These are phyloP conservation scores for Leucophora obtusa DNA, from an alignment of 2,888 invertebrate genomes.

Conservation along the genomic window DNA sequence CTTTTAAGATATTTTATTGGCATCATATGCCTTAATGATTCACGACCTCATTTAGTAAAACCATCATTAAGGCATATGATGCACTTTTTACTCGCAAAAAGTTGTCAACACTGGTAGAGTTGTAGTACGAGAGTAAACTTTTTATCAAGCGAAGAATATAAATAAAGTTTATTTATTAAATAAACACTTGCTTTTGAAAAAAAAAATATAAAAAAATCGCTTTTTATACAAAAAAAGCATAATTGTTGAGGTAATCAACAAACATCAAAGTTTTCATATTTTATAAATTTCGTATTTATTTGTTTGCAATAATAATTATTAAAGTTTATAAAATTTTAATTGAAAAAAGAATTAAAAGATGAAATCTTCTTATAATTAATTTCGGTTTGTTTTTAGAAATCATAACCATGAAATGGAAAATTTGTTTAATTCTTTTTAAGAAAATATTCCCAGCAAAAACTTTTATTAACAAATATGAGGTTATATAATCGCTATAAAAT, in stretches of 20 bases:
- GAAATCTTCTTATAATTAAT: conserved; percentile 32
- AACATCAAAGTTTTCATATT: background rate
- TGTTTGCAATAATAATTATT: background rate
- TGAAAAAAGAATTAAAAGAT: background rate
- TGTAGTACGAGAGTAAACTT: conserved; percentile 15
- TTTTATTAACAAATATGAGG: too few species aligned
- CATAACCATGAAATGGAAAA: conserved; percentile 39
- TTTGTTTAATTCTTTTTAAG: background rate
- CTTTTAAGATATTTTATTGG: too few species aligned
- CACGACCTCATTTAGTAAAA: too few species aligned
- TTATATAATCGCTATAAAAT: too few species aligned
- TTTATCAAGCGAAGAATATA: conserved; percentile 32
- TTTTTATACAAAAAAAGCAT: conserved; percentile 4
- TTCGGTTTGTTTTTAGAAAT: conserved; percentile 16
- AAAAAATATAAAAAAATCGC: background rate
- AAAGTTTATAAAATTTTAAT: background rate
- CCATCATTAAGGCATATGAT: too few species aligned
- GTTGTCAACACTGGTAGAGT: too few species aligned
- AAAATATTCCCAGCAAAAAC: too few species aligned
- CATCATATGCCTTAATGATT: too few species aligned
- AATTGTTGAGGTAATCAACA: conserved; percentile 47
- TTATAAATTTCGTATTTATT: background rate
- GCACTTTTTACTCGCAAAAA: too few species aligned
- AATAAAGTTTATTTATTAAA: too few species aligned
- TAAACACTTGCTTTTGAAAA: conserved; percentile 39